Evolutionary conservation across 2,113 vertebrate genomes (phyloP), one percentile per base, ranked within the genome.

Genomic region (Nothobranchius kuhntae): DNA sequence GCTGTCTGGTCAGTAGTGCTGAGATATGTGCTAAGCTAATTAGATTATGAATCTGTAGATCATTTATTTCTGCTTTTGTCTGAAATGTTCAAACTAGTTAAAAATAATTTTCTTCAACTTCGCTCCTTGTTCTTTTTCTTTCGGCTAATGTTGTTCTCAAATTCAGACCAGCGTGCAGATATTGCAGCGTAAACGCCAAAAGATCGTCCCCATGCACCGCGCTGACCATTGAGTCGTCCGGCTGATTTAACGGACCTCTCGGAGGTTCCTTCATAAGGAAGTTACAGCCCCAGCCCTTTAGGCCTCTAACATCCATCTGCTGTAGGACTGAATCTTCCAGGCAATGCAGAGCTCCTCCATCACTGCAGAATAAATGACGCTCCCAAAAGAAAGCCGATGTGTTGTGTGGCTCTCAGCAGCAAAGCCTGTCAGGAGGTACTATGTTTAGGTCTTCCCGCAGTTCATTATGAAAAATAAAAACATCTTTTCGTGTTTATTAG

Each of bases 311-410:
- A 36, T 53, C 51, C 8, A 47, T 42, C 36, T 53, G 24, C 59
- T 47, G 13, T 40, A 40, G 40, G 7, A 30, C 36, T 3, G 4
- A 14, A 1, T 40, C 38, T 40, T n/a, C 61, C 6, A 55, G 15
- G 24, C 26, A n/a, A 57, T 55, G 60, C 60, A 48, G 57, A 68
- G 26, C 13, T 26, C 15, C 47, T 68, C 59, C 53, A 65, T 52
- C 40, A 17, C 38, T 24, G 11, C 51, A 48, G 35, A 71, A 65
- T 45, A 73, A 74, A 57, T 61, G 47, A 76, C 68, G 56, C 21
- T 14, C 62, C 66, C 46, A 55, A 47, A 52, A 45, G 56, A 59
- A 21, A 3, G 15, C 21, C 13, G 53, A 65, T 30, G 30, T 8
- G 46, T 54, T 75, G 24, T 53, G 56, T 59, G 48, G 56, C 67